Conservation (phyloP, 2,797 vertebrate species). For the Rhinatrema bivittatum region DNA sequence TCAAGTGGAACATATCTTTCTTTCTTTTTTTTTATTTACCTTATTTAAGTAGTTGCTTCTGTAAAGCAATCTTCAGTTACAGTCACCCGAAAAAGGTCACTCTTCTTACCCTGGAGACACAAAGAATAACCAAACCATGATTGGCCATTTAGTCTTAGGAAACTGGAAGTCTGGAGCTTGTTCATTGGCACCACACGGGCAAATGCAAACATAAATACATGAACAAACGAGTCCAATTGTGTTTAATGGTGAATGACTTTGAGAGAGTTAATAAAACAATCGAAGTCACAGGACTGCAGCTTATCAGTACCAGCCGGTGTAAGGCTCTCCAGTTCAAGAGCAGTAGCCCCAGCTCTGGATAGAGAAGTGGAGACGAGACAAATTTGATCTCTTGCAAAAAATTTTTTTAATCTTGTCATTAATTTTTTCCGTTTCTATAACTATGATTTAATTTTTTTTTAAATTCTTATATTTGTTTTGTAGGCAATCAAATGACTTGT, state of each 20-base stretch:
- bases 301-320: conserved; percentile 33
- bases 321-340: conserved; percentile 32
- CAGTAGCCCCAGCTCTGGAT: conserved; percentile 27
- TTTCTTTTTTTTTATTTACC: conserved; percentile 70
- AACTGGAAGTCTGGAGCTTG: conserved; percentile 21
- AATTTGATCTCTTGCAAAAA: conserved; percentile 37
- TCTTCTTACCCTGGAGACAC: conserved; percentile 77
- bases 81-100: conserved; percentile 67
- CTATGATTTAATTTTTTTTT: no score
- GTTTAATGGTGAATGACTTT: conserved; percentile 36
- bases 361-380: conserved; percentile 34
- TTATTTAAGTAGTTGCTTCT: conserved; percentile 74
- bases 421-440: conserved; percentile 48
- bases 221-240: conserved; percentile 30
- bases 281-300: conserved; percentile 32
- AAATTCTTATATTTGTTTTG: no score
- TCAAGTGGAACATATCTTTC: no score
- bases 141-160: conserved; percentile 39
- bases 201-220: conserved; percentile 32
- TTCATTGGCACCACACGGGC: conserved; percentile 34
- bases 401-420: conserved; percentile 36
- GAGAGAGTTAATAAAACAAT: conserved; percentile 48
- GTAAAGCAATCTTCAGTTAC: conserved; percentile 81
- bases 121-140: conserved; percentile 56
- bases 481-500: no score